Conservation (phyloP, 2,113 vertebrate species). For the Merops nubicus region DNA sequence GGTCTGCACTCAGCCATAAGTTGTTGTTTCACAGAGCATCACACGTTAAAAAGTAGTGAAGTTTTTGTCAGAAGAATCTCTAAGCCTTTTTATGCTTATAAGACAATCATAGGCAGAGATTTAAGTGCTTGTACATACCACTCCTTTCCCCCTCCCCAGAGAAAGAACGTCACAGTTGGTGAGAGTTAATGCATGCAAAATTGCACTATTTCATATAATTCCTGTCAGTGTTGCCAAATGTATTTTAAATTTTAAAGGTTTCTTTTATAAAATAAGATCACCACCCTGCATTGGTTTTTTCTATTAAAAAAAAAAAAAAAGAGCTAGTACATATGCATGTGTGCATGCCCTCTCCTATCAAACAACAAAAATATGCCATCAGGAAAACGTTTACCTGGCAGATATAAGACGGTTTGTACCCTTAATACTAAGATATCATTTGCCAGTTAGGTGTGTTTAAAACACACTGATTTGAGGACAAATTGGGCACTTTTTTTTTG, state of each 20-base stretch:
- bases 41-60: background rate
- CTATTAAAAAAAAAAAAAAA: background rate
- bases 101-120: background rate
- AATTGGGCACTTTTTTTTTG: background rate
- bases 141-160: background rate
- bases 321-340: fast-evolving
- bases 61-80: background rate
- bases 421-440: background rate
- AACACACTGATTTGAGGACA: background rate
- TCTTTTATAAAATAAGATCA: background rate
- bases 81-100: background rate
- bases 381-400: background rate
- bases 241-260: background rate
- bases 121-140: background rate
- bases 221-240: background rate
- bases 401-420: background rate
- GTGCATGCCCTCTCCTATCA: fast-evolving
- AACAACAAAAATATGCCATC: background rate
- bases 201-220: background rate
- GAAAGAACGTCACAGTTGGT: background rate
- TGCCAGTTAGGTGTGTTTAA: background rate
- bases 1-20: background rate
- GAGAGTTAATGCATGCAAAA: background rate
- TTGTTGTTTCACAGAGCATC: background rate
- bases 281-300: background rate